Evolutionary conservation across 2,797 vertebrate species (phyloP).

Genomic region (Sebastes trivittatus): DNA sequence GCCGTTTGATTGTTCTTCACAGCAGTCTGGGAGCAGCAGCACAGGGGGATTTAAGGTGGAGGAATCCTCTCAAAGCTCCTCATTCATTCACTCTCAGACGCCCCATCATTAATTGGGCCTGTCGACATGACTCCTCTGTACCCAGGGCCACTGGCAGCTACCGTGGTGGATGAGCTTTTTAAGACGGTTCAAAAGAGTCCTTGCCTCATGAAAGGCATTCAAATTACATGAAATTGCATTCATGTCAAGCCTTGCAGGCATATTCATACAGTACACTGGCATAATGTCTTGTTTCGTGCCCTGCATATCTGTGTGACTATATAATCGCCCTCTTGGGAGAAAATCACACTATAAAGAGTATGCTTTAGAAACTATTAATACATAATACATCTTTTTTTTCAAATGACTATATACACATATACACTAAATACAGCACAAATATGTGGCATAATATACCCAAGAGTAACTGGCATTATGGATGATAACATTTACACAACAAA

Average conservation of each 20-base stretch:
- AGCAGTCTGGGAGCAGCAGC: constrained; percentile 82
- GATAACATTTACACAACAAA: constrained; percentile 38
- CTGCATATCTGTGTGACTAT: constrained; percentile 64
- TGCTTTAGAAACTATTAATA: constrained; percentile 49
- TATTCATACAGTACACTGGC: constrained; percentile 77
- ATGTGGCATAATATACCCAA: not conserved
- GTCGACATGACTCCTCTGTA: constrained; percentile 81
- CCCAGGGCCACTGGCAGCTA: constrained; percentile 79
- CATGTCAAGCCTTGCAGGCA: constrained; percentile 81
- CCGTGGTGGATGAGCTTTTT: constrained; percentile 79
- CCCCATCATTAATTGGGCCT: constrained; percentile 83
- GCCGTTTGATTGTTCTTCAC: constrained; percentile 87
- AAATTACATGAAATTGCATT: constrained; percentile 83
- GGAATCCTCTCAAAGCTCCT: constrained; percentile 83
- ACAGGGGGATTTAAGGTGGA: constrained; percentile 81
- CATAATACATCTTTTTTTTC: constrained; percentile 39
- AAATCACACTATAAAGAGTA: constrained; percentile 54
- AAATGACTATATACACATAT: constrained; percentile 3
- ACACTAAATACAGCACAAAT: constrained; percentile 1
- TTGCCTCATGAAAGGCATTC: constrained; percentile 84
- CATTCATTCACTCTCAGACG: constrained; percentile 81
- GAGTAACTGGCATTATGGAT: constrained; percentile 13
- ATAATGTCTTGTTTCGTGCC: constrained; percentile 75
- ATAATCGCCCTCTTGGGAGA: constrained; percentile 68
- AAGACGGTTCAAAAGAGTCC: constrained; percentile 83